Evolutionary conservation across 2,888 invertebrate genomes (phyloP), one percentile per base, ranked within the genome.

Genomic region (Alloscopus bannaensis): DNA sequence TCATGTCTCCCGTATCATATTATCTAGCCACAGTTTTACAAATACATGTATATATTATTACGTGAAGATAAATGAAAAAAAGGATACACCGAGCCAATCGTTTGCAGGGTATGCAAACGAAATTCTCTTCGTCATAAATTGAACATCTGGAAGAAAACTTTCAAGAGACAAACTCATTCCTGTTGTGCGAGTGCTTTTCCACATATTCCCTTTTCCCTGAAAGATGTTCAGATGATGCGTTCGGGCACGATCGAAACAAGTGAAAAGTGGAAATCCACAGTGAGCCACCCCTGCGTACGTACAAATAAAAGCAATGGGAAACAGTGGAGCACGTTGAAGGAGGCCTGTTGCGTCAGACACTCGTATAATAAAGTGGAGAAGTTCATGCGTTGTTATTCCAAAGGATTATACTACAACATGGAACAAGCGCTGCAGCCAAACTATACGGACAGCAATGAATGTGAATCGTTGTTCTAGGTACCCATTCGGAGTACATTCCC

Each of bases 61-160:
- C n/a, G n/a, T n/a, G 55, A 64, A 26, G 11, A 13, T 18, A 55
- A 24, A 13, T 20, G 20, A 13, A 42, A 59, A 42, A 42, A 45
- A 28, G 31, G 2, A 31, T 42, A 20, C 28, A 47, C 55, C 40
- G 52, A 68, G 52, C 55, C 28, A 36, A 6, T 24, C 47, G 26
- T n/a, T 29, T 40, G 57, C 16, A n/a, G 24, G 31, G 42, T n/a
- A n/a, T n/a, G n/a, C n/a, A n/a, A n/a, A n/a, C n/a, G n/a, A 57
- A 57, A 57, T 55, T 24, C 42, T 69, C 36, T 69, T 69, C 57
- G 18, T 69, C 18, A 55, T 69, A 69, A 60, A 50, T 26, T 47
- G 60, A 71, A 71, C 71, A 71, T 71, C 70, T 70, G 70, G 70
- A 70, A 28, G 42, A 47, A 70, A 70, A 70, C 60, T 70, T 70